Conservation (phyloP, 2,888 invertebrate genomes). For the Leptura quadrifasciata region DNA sequence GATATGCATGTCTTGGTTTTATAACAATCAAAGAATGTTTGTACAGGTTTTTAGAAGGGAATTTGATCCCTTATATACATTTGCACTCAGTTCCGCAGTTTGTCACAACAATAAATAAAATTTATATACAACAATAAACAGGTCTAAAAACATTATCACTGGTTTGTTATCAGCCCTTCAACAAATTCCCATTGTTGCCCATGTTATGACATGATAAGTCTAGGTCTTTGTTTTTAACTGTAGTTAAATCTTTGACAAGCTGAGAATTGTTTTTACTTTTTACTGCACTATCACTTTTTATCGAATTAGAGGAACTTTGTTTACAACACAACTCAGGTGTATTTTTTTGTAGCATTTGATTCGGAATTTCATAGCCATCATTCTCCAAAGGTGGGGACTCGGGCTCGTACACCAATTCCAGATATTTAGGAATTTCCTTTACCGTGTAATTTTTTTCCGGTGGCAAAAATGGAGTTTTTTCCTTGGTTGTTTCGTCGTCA, state of each 20-base stretch:
- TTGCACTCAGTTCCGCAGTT: background rate
- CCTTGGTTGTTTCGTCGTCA: constrained; percentile 73
- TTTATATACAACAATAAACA: constrained; percentile 27
- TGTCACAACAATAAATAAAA: constrained; percentile 24
- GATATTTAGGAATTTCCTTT: constrained; percentile 77
- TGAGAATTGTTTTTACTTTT: constrained; percentile 20
- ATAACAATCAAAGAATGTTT: background rate
- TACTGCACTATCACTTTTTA: constrained; percentile 20
- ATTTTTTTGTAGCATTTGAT: constrained; percentile 61
- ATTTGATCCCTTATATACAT: constrained; percentile 21
- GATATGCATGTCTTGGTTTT: constrained; percentile 46
- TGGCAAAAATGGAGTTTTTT: constrained; percentile 74
- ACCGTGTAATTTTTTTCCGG: constrained; percentile 55
- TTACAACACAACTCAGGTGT: constrained; percentile 20
- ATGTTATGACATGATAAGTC: constrained; percentile 12
- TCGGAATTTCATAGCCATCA: constrained; percentile 82
- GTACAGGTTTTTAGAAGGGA: constrained; percentile 3
- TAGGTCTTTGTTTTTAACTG: background rate
- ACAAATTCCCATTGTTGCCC: constrained; percentile 1
- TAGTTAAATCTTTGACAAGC: constrained; percentile 10
- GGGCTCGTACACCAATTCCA: constrained; percentile 80
- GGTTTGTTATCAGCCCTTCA: background rate
- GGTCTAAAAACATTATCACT: constrained; percentile 9
- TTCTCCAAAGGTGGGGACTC: constrained; percentile 71
- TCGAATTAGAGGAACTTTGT: constrained; percentile 26